Conservation (phyloP, 2,888 invertebrate genomes). For the Dusona sp. region DNA sequence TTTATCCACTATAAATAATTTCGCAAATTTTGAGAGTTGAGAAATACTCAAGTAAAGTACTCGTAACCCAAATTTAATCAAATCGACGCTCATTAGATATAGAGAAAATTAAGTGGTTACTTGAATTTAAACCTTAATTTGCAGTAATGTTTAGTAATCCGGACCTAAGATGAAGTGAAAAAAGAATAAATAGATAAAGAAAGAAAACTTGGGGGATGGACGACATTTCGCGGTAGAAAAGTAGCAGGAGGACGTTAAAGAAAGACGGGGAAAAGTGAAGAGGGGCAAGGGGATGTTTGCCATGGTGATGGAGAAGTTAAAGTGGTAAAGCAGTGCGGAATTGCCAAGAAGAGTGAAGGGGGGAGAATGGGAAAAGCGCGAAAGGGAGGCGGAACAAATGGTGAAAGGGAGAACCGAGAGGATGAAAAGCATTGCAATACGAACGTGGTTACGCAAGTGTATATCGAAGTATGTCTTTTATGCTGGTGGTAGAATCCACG, state of each 20-base stretch:
- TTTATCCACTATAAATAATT: background rate
- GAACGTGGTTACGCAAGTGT: conserved; percentile 13
- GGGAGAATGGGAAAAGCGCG: conserved; percentile 40
- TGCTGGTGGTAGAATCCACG: conserved; percentile 35
- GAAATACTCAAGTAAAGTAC: background rate
- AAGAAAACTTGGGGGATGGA: conserved; percentile 42
- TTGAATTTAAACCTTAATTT: background rate
- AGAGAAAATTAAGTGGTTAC: background rate
- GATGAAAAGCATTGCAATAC: conserved; percentile 28
- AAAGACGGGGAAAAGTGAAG: conserved; percentile 64
- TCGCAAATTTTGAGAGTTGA: background rate
- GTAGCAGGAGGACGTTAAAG: conserved; percentile 46
- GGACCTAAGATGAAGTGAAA: conserved; percentile 36
- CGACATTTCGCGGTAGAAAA: conserved; percentile 24
- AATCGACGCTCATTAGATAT: background rate
- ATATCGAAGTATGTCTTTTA: conserved; percentile 31
- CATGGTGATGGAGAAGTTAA: conserved; percentile 67
- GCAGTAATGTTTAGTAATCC: background rate
- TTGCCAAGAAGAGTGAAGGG: conserved; percentile 42
- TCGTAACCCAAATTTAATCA: background rate
- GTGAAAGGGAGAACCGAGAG: conserved; percentile 52
- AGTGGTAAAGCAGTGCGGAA: conserved; percentile 61
- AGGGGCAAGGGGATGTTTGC: conserved; percentile 61
- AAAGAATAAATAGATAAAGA: conserved; percentile 7
- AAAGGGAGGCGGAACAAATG: conserved; percentile 52